Evolutionary conservation across 2,888 invertebrate genomes (phyloP), one percentile per base, ranked within the genome.

Genomic region (Cheilosia scutellata): DNA sequence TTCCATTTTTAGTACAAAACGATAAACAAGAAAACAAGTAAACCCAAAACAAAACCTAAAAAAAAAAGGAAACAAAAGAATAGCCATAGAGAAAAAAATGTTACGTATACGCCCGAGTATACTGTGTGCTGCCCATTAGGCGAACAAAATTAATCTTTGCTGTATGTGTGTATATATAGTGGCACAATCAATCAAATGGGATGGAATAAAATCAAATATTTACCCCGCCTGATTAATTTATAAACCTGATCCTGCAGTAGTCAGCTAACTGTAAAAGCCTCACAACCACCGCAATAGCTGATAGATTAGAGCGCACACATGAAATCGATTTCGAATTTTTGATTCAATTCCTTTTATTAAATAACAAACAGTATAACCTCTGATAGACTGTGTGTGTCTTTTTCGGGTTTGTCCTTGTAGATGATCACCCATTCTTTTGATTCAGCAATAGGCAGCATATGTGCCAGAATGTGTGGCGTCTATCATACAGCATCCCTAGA

Each of bases 151-250:
- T 84, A 79, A 84, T 84, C 80, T 82, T 75, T 71, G 55, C 4
- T 20, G 13, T 55, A 6, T 44, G 44, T 33, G 68, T 63, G 51
- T 47, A 31, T 79, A 79, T 44, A 71, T 40, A 71, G 70, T 80
- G 75, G 75, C 71, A 71, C 80, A 84, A 84, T 84, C 84, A 80
- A 84, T 84, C 84, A 84, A 84, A 84, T 84, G 70, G 75, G 55
- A 84, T 53, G 75, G 80, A 84, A 84, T 65, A 58, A 71, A 84
- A 84, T 84, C 80, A 84, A 84, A 84, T 84, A 84, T 84, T 84
- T 84, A 80, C 84, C 40, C 9, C 84, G 84, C 65, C 75, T 84
- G 84, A 84, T 80, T 84, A 84, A 84, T 84, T 84, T 79, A 84
- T 84, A 80, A 84, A 80, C 80, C 70, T 72, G 65, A 84, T 84